Evolutionary conservation across 2,113 vertebrate genomes (phyloP).

Genomic region (Gavia stellata): DNA sequence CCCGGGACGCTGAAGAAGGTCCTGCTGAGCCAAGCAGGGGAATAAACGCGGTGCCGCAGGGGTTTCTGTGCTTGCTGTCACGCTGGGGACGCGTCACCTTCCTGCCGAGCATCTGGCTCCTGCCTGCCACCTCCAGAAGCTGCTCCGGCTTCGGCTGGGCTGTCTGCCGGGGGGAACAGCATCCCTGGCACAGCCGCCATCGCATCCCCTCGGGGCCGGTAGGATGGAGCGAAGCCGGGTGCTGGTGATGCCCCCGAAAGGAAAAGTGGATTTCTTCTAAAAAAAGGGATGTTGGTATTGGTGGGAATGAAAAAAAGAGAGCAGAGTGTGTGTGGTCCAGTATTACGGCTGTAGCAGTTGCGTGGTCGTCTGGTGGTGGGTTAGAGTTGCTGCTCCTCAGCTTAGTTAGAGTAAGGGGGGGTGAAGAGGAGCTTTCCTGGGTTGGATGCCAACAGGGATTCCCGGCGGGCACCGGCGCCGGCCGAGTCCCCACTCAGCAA

Average conservation of each 20-base stretch:
- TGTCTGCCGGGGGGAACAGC: neutral
- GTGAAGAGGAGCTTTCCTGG: neutral
- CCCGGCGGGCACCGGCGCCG: rapidly evolving
- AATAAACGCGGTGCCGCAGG: rapidly evolving
- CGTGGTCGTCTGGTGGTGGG: too few species aligned
- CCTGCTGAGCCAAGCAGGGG: rapidly evolving
- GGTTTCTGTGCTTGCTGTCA: neutral
- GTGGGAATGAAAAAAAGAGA: neutral
- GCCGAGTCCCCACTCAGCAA: neutral
- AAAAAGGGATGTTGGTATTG: neutral
- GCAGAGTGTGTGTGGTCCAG: rapidly evolving
- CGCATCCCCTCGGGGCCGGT: rapidly evolving
- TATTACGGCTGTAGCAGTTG: rapidly evolving
- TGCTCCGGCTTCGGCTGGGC: rapidly evolving
- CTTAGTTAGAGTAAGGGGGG: rapidly evolving
- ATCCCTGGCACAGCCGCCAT: too few species aligned
- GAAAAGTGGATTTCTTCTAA: neutral
- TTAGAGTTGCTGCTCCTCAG: neutral
- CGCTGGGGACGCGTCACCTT: rapidly evolving
- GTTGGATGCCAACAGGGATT: too few species aligned
- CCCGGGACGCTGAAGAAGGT: neutral
- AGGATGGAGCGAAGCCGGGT: neutral
- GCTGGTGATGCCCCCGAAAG: neutral
- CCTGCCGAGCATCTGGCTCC: too few species aligned
- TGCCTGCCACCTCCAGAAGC: neutral